These are phyloP conservation scores for Todus mexicanus DNA, from an alignment of 2,797 vertebrate genomes.

Conservation along the genomic window DNA sequence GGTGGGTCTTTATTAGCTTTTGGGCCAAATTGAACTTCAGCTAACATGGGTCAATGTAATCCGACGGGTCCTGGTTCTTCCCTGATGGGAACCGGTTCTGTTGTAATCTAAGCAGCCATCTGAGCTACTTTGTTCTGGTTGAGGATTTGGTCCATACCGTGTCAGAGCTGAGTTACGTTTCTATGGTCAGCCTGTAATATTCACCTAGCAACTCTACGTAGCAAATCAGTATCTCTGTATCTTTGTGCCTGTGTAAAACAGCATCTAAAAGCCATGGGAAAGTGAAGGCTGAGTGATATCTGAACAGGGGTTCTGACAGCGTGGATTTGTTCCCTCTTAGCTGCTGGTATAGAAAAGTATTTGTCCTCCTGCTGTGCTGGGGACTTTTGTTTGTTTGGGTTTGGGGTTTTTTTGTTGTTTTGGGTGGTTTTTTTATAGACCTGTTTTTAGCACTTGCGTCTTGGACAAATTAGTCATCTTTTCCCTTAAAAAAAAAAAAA, in stretches of 20 bases:
- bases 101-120: not conserved
- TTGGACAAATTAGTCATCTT: constrained; percentile 29
- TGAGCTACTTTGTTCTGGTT: not conserved
- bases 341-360: not conserved
- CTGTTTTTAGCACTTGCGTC: not conserved
- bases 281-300: not conserved
- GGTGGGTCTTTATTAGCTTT: not conserved
- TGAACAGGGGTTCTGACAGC: not conserved
- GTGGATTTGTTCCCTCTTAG: not conserved
- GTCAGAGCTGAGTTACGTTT: not conserved
- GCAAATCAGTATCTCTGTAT: not conserved
- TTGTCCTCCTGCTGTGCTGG: not conserved
- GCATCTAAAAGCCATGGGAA: not conserved
- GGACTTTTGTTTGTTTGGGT: not conserved
- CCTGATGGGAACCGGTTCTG: not conserved
- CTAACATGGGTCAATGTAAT: accelerated
- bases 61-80: not conserved
- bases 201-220: not conserved
- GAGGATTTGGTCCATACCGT: not conserved
- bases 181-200: not conserved
- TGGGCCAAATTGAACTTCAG: not conserved
- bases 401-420: not conserved
- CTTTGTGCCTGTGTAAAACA: not conserved
- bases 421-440: not conserved
- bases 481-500: constrained; percentile 25